These are phyloP conservation scores for Dryobotodes eremita DNA, from an alignment of 2,888 invertebrate genomes.

Conservation along the genomic window DNA sequence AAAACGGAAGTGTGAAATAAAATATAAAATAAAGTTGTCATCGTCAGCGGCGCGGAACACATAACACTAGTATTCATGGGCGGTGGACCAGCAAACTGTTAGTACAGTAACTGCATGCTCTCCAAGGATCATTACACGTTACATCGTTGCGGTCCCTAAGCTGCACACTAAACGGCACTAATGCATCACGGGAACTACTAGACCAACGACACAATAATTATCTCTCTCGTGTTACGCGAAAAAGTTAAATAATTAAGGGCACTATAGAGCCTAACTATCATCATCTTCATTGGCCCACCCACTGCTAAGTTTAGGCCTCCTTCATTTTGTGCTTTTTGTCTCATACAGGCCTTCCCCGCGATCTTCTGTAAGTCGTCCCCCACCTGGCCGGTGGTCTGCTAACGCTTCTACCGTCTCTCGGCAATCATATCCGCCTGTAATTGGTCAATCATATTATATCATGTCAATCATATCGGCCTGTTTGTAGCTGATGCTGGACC, in stretches of 20 bases:
- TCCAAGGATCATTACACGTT: conserved; percentile 55
- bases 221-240: not conserved
- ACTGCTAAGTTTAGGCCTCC: not conserved
- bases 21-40: conserved; percentile 58
- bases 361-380: not conserved
- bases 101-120: conserved; percentile 22
- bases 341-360: not conserved
- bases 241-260: not conserved
- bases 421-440: not conserved
- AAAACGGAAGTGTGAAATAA: conserved; percentile 54
- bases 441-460: too few species aligned
- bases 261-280: not conserved
- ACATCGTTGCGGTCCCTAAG: conserved; percentile 56
- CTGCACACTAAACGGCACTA: conserved; percentile 37
- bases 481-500: not conserved
- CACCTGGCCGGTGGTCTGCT: not conserved
- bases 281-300: not conserved
- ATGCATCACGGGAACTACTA: conserved; percentile 33
- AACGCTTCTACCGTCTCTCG: not conserved
- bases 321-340: not conserved
- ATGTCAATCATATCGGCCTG: not conserved
- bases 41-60: conserved; percentile 42
- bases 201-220: conserved; percentile 2
- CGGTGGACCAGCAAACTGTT: conserved; percentile 54
- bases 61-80: conserved; percentile 40